These are phyloP conservation scores for Uloborus plumipes DNA, from an alignment of 2,888 invertebrate genomes.

Conservation along the genomic window DNA sequence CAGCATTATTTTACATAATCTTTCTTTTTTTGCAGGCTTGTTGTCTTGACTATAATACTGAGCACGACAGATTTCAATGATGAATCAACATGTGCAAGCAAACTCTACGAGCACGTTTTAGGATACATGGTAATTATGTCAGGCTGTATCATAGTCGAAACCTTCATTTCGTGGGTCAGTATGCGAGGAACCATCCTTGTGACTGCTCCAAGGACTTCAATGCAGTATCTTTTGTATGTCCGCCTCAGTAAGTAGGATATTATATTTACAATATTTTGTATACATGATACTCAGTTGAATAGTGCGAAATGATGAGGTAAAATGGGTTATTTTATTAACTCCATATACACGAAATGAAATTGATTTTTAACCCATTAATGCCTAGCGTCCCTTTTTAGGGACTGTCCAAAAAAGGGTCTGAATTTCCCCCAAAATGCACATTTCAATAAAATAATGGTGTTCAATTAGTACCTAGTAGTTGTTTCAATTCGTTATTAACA, in stretches of 20 bases:
- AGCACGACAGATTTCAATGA: conserved; percentile 76
- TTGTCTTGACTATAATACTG: conserved; percentile 76
- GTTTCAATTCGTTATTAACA: too few relatives aligned
- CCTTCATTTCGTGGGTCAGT: conserved; percentile 81
- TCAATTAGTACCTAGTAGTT: too few relatives aligned
- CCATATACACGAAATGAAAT: too few relatives aligned
- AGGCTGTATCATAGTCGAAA: conserved; percentile 77
- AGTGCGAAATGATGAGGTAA: too few relatives aligned
- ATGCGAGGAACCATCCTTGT: conserved; percentile 85
- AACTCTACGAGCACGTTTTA: conserved; percentile 74
- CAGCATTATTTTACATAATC: background rate
- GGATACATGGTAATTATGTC: conserved; percentile 77
- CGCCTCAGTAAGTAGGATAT: conserved; percentile 78
- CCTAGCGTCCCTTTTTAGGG: too few relatives aligned
- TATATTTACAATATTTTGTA: background rate
- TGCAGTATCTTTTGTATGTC: conserved; percentile 85
- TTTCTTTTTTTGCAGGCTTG: conserved; percentile 74
- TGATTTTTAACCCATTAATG: too few relatives aligned
- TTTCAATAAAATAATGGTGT: too few relatives aligned
- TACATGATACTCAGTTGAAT: too few relatives aligned
- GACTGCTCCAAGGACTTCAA: conserved; percentile 78
- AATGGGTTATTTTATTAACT: too few relatives aligned
- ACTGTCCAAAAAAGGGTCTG: too few relatives aligned
- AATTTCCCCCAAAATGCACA: too few relatives aligned
- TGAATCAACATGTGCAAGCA: conserved; percentile 69